A percentile compares a stretch with the other conserved stretches of the same genome.
These are phyloP conservation scores for Otis tarda DNA, from an alignment of 2,113 vertebrate genomes.

Conservation along the genomic window DNA sequence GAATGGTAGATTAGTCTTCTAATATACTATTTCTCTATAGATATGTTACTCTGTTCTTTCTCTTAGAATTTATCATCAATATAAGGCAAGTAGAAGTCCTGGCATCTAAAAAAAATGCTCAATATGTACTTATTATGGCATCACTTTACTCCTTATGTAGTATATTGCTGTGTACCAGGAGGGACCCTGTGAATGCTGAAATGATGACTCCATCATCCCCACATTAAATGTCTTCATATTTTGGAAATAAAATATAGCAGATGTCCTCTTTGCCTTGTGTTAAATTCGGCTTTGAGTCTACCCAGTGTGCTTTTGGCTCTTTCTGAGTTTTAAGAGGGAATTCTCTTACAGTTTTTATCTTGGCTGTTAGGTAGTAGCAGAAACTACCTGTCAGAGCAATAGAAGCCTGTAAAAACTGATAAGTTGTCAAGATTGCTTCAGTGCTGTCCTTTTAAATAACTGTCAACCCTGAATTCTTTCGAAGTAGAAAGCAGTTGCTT, in stretches of 20 bases:
- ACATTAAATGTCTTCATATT: not conserved
- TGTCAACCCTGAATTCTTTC: conserved; percentile 30
- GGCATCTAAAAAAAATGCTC: not conserved
- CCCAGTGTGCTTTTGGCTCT: not conserved
- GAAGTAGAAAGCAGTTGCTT: conserved; percentile 35
- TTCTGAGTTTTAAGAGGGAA: not conserved
- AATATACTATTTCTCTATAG: not conserved
- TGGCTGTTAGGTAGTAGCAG: conserved; percentile 1
- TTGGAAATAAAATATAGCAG: not conserved
- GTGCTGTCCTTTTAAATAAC: conserved; percentile 52
- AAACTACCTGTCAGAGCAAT: conserved; percentile 49
- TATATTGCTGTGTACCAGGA: not conserved
- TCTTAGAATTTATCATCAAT: not conserved
- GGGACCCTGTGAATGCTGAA: not conserved
- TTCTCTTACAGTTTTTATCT: conserved; percentile 16
- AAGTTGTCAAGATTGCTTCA: conserved; percentile 54
- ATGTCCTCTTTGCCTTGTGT: not conserved
- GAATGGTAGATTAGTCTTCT: not conserved
- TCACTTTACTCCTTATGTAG: not conserved
- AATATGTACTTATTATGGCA: not conserved
- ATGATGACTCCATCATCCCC: not conserved
- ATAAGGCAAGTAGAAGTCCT: not conserved
- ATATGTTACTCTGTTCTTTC: not conserved
- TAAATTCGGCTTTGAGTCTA: conserved; percentile 20
- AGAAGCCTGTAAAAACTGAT: conserved; percentile 23